Evolutionary conservation across 1,140 invertebrate species (phyloP).

Genomic region (Centruroides sculpturatus): DNA sequence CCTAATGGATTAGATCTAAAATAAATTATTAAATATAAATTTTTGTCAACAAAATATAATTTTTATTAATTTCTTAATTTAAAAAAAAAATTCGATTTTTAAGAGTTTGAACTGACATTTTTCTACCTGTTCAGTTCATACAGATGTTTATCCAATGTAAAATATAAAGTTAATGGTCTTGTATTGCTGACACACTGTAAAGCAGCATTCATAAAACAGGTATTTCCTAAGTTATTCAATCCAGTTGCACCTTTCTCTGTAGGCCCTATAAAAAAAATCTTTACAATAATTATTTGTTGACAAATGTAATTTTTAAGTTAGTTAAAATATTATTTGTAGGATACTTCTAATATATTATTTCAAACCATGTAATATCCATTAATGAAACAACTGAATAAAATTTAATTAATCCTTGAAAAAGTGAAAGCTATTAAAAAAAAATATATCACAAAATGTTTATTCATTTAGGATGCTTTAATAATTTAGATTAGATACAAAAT

Average conservation of each 20-base stretch:
- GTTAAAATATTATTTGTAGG: no score
- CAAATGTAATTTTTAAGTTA: no score
- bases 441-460: no score
- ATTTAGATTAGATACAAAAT: no score
- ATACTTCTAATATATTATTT: no score
- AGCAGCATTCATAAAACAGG: conserved; percentile 46
- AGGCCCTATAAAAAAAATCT: conserved; percentile 13
- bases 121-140: conserved; percentile 60
- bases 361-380: no score
- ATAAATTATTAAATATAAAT: conserved; percentile 4
- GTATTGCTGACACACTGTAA: conserved; percentile 60
- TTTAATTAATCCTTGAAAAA: no score
- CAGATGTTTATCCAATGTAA: conserved; percentile 31
- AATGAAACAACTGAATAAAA: no score
- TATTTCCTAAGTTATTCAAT: conserved; percentile 41
- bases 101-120: not conserved
- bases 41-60: conserved; percentile 2
- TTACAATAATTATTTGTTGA: no score
- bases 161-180: conserved; percentile 52
- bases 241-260: conserved; percentile 42
- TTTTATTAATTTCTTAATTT: not conserved
- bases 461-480: no score
- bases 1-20: conserved; percentile 57
- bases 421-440: no score
- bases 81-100: not conserved